A percentile compares a stretch with the other conserved stretches of the same genome.
Evolutionary conservation across 2,797 vertebrate species (phyloP).

Genomic region (Microctenopoma steveboyesi): DNA sequence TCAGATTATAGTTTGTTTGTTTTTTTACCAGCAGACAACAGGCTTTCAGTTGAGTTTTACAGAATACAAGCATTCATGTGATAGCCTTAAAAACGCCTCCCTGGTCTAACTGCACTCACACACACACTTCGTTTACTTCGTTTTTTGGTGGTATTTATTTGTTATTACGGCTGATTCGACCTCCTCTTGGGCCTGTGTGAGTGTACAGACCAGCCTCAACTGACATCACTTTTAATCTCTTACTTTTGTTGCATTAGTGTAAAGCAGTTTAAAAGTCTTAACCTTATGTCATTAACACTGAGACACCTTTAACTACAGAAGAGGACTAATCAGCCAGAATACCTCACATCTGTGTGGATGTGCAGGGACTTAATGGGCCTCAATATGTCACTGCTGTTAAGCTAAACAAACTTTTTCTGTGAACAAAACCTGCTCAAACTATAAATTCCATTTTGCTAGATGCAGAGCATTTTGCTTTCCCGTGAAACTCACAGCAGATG

Average conservation of each 20-base stretch:
- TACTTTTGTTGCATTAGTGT: neutral
- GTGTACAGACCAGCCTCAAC: neutral
- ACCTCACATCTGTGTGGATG: neutral
- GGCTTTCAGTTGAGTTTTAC: neutral
- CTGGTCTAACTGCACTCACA: neutral
- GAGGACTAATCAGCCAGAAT: slow-evolving; percentile 1
- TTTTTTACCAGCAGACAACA: neutral
- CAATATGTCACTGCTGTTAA: neutral
- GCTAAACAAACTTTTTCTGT: neutral
- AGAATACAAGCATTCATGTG: neutral
- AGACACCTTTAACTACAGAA: neutral
- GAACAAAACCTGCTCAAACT: neutral
- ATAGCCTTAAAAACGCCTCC: neutral
- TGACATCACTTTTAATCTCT: neutral
- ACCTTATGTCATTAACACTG: neutral
- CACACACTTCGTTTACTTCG: too few relatives aligned
- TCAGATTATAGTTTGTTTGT: neutral
- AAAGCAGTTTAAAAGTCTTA: neutral
- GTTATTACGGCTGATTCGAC: neutral
- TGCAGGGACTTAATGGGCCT: neutral
- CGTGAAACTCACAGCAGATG: neutral
- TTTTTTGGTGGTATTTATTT: too few relatives aligned
- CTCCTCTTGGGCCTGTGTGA: neutral
- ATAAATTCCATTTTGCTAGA: neutral
- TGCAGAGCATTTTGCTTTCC: neutral